Evolutionary conservation across 2,888 invertebrate genomes (phyloP).

Genomic region (Brassicogethes aeneus): DNA sequence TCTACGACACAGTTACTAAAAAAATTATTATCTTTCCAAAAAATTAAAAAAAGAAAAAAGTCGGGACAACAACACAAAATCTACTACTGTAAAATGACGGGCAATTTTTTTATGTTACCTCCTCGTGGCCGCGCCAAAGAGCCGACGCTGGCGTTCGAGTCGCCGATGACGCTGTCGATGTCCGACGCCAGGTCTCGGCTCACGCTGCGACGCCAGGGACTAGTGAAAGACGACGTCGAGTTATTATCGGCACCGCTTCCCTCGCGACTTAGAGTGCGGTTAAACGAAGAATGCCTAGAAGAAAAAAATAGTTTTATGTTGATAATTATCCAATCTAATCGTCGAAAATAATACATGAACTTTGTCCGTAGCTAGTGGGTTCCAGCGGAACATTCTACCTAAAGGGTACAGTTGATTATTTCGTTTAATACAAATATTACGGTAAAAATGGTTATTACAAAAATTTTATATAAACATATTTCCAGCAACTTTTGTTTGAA

Average conservation of each 20-base stretch:
- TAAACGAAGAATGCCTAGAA: constrained; percentile 38
- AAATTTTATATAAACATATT: no score
- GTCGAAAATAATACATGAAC: no score
- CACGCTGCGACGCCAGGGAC: constrained; percentile 53
- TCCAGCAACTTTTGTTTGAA: no score
- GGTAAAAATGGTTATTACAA: no score
- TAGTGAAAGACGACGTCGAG: constrained; percentile 29
- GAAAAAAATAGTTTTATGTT: no score
- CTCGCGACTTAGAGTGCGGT: constrained; percentile 39
- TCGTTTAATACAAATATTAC: no score
- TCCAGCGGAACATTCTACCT: no score
- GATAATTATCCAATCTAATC: constrained; percentile 1
- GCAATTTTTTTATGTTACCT: constrained; percentile 47
- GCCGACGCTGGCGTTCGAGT: constrained; percentile 36
- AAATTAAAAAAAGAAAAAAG: constrained; percentile 9
- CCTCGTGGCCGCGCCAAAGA: constrained; percentile 52
- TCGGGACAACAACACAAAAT: constrained; percentile 14
- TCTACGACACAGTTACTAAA: constrained; percentile 14
- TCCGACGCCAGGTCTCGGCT: constrained; percentile 62
- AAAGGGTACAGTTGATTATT: no score
- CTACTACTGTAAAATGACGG: constrained; percentile 12
- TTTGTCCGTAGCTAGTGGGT: no score
- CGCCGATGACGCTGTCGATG: constrained; percentile 64
- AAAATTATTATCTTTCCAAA: constrained; percentile 13
- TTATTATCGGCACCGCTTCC: constrained; percentile 21